phyloP scores from a whole-genome alignment of 2,888 invertebrate genomes.

The Rhaphigaster nebulosa region DNA sequence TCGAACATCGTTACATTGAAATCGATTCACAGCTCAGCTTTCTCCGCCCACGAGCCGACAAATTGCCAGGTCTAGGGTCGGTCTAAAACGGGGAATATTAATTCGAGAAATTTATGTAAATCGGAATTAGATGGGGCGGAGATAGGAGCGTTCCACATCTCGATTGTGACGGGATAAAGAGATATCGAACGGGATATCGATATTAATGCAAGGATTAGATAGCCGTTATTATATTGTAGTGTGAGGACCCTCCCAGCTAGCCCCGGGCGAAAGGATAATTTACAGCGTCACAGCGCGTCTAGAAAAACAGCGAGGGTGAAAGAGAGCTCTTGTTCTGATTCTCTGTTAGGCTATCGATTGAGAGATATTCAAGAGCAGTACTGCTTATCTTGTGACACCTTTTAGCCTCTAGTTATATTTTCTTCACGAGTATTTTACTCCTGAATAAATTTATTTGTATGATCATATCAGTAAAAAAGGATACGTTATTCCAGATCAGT shows the following conservation, averaged over 20 bases:
- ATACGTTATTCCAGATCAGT: not conserved
- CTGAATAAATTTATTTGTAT: not conserved
- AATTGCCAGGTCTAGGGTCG: conserved; percentile 37
- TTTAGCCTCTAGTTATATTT: not conserved
- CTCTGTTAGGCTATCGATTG: not conserved
- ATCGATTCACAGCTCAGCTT: conserved; percentile 38
- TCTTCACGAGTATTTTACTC: not conserved
- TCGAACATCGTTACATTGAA: not conserved
- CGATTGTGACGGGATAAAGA: conserved; percentile 48
- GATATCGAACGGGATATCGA: conserved; percentile 21
- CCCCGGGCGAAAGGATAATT: conserved; percentile 19
- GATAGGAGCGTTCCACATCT: conserved; percentile 44
- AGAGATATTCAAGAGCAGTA: not conserved
- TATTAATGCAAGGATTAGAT: conserved; percentile 45
- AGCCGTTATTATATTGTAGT: conserved; percentile 32
- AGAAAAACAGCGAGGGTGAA: conserved; percentile 36
- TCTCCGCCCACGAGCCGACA: conserved; percentile 32
- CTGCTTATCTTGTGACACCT: not conserved
- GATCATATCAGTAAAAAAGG: not conserved
- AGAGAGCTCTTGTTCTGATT: not conserved
- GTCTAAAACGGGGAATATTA: conserved; percentile 38
- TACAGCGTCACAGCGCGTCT: conserved; percentile 43
- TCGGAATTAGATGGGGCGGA: conserved; percentile 39
- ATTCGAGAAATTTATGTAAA: conserved; percentile 55
- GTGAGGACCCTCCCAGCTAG: conserved; percentile 7